These are phyloP conservation scores for Entomobrya proxima DNA, from an alignment of 2,888 invertebrate species.

Conservation along the genomic window DNA sequence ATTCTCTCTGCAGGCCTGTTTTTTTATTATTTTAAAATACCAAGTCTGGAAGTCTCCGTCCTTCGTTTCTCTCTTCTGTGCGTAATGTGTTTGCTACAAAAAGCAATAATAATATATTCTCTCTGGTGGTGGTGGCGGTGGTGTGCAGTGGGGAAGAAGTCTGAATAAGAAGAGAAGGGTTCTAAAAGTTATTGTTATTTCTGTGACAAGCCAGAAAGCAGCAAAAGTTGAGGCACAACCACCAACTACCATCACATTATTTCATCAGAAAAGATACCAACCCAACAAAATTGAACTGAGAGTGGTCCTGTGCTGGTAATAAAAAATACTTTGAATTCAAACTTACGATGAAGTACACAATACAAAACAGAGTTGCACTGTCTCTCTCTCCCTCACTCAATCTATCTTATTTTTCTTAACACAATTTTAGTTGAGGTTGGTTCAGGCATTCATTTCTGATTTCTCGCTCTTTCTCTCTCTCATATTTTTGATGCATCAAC, in stretches of 20 bases:
- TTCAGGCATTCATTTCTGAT: constrained; percentile 40
- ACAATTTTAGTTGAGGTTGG: constrained; percentile 60
- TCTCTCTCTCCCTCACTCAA: constrained; percentile 3
- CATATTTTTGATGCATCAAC: constrained; percentile 33
- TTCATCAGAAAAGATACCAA: neutral
- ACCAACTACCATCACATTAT: neutral
- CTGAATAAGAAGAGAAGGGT: neutral
- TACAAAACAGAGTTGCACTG: neutral
- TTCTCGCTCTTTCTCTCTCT: constrained; percentile 27
- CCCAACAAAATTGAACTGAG: constrained; percentile 20
- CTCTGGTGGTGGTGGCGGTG: constrained; percentile 7
- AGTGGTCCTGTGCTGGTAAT: neutral
- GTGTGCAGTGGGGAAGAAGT: neutral
- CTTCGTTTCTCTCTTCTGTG: neutral
- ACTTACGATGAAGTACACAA: neutral
- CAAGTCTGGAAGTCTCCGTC: neutral
- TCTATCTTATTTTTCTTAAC: constrained; percentile 34
- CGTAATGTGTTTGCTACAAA: no score
- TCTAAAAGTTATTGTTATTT: constrained; percentile 42
- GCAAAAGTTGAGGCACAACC: constrained; percentile 24
- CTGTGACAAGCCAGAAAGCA: constrained; percentile 25
- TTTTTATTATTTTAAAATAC: constrained; percentile 29
- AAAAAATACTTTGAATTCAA: neutral
- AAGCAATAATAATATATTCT: constrained; percentile 22
- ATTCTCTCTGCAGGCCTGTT: neutral